These are phyloP conservation scores for Trisateles emortualis DNA, from an alignment of 2,888 invertebrate species.

Conservation along the genomic window DNA sequence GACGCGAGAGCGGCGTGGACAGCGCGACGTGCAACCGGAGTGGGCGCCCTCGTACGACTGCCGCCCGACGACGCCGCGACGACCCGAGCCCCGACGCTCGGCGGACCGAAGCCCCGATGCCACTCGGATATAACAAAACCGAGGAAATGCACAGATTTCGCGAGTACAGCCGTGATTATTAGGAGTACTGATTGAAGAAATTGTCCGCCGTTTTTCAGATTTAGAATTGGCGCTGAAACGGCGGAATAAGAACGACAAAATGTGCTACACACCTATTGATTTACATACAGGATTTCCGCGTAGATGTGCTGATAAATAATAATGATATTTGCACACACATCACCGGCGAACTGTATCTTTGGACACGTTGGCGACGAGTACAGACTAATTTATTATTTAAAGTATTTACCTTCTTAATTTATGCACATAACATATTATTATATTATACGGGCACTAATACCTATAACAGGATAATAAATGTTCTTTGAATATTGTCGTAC, in stretches of 20 bases:
- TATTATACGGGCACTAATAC: slow-evolving; percentile 17
- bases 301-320: slow-evolving; percentile 7
- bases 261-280: slow-evolving; percentile 1
- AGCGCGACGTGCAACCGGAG: slow-evolving; percentile 66
- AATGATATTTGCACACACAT: slow-evolving; percentile 16
- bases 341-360: slow-evolving; percentile 3
- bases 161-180: slow-evolving; percentile 57
- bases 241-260: slow-evolving; percentile 18
- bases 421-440: neutral
- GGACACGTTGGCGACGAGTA: neutral
- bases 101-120: slow-evolving; percentile 32
- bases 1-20: slow-evolving; percentile 41
- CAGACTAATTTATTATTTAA: neutral
- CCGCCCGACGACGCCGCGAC: slow-evolving; percentile 57
- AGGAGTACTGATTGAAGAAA: slow-evolving; percentile 53
- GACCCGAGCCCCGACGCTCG: slow-evolving; percentile 59
- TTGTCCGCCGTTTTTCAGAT: slow-evolving; percentile 30
- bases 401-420: neutral
- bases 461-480: slow-evolving; percentile 2
- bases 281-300: slow-evolving; percentile 20
- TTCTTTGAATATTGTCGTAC: slow-evolving; percentile 48
- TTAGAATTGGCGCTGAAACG: slow-evolving; percentile 16
- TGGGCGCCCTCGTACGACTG: slow-evolving; percentile 79
- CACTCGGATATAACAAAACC: slow-evolving; percentile 55
- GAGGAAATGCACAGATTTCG: slow-evolving; percentile 69